Conservation (phyloP, 2,888 invertebrate species). For the Clitarchus hookeri region DNA sequence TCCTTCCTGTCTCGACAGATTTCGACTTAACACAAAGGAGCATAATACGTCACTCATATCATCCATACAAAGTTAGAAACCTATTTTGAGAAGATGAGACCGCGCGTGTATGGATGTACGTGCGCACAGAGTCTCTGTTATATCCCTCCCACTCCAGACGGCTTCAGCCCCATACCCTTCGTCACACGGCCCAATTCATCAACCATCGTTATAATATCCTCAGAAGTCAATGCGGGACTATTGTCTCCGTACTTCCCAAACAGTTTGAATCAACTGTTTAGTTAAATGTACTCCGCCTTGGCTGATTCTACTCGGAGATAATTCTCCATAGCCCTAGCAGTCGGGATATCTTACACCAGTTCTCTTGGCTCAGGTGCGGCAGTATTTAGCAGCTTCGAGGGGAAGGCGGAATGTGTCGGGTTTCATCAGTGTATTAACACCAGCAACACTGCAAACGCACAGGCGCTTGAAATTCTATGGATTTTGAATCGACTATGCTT, state of each 20-base stretch:
- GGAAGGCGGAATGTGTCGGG: slow-evolving; percentile 4
- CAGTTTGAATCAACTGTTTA: slow-evolving; percentile 36
- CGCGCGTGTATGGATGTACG: slow-evolving; percentile 23
- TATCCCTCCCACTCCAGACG: not conserved
- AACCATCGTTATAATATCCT: slow-evolving; percentile 35
- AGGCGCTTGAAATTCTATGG: not conserved
- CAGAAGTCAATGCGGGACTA: slow-evolving; percentile 35
- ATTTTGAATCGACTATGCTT: not conserved
- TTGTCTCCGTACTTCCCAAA: slow-evolving; percentile 36
- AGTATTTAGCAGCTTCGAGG: slow-evolving; percentile 14
- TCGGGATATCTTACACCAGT: slow-evolving; percentile 17
- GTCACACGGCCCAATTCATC: slow-evolving; percentile 28
- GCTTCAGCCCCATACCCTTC: not conserved
- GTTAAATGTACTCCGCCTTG: slow-evolving; percentile 30
- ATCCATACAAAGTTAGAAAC: slow-evolving; percentile 27
- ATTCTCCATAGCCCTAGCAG: slow-evolving; percentile 15
- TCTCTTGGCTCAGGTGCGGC: not conserved
- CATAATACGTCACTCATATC: slow-evolving; percentile 28
- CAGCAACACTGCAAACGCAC: not conserved
- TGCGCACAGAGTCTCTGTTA: slow-evolving; percentile 21
- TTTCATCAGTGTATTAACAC: slow-evolving; percentile 16
- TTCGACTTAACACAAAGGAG: slow-evolving; percentile 26
- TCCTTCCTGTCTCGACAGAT: slow-evolving; percentile 26
- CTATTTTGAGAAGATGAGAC: slow-evolving; percentile 25
- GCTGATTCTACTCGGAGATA: slow-evolving; percentile 18